Evolutionary conservation across 2,888 invertebrate genomes (phyloP).

Genomic region (Heliconius charithonia): DNA sequence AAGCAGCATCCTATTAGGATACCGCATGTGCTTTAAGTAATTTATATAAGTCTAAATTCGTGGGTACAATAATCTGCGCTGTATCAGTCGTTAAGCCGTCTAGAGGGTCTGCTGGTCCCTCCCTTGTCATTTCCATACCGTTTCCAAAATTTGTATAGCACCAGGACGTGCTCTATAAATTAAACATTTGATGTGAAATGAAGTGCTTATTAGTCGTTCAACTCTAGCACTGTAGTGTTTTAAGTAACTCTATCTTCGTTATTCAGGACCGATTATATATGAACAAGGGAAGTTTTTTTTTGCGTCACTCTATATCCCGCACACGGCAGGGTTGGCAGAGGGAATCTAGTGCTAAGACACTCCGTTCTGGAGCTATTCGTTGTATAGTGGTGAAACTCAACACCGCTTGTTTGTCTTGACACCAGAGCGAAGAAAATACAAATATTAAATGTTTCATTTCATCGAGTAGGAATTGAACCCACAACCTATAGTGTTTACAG

Average conservation of each 20-base stretch:
- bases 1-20: background rate
- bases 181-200: constrained; percentile 6
- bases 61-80: constrained; percentile 9
- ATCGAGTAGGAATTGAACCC: too few species aligned
- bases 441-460: too few species aligned
- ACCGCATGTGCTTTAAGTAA: background rate
- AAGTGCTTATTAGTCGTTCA: constrained; percentile 5
- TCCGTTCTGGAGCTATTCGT: too few species aligned
- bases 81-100: constrained; percentile 10
- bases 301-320: too few species aligned
- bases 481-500: too few species aligned
- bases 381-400: too few species aligned
- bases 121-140: constrained; percentile 17
- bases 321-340: too few species aligned
- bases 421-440: too few species aligned
- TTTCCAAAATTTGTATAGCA: constrained; percentile 15
- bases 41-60: constrained; percentile 7
- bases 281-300: background rate
- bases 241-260: background rate
- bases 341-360: too few species aligned
- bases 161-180: constrained; percentile 8
- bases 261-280: background rate
- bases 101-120: constrained; percentile 9
- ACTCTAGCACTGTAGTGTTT: background rate
- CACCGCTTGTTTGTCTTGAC: too few species aligned